Conservation (phyloP, 2,113 vertebrate species). For the Egretta garzetta region DNA sequence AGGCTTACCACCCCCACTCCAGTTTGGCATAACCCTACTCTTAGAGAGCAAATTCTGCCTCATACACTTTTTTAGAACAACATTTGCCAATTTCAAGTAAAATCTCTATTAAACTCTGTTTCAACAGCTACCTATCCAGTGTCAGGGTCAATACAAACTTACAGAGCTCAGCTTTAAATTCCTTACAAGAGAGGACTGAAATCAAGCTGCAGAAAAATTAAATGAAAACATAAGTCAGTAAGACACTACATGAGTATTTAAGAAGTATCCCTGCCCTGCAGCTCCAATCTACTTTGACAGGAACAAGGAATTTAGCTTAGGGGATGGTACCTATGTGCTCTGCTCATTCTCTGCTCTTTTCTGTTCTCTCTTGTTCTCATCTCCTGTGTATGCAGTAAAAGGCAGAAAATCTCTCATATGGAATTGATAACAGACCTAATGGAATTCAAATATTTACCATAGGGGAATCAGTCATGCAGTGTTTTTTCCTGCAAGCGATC, state of each 20-base stretch:
- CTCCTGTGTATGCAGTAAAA: background rate
- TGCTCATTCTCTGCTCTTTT: background rate
- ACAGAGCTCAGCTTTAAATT: background rate
- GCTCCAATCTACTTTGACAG: background rate
- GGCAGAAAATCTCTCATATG: background rate
- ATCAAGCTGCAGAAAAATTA: background rate
- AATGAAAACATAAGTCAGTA: background rate
- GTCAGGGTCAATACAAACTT: background rate
- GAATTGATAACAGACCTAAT: background rate
- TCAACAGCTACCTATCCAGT: background rate
- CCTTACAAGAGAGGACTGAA: background rate
- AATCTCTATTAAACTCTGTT: background rate
- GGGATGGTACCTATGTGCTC: background rate
- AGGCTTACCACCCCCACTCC: background rate
- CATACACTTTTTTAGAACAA: background rate
- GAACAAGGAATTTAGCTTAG: background rate
- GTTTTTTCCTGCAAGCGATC: slow-evolving; percentile 3
- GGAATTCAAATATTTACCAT: slow-evolving; percentile 24
- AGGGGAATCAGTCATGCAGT: background rate
- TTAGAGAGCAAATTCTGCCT: background rate
- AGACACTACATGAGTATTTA: background rate
- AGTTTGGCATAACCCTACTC: background rate
- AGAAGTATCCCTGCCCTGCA: background rate
- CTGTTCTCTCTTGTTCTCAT: background rate
- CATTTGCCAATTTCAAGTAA: background rate